Evolutionary conservation across 2,113 vertebrate genomes (phyloP).

Genomic region (Asarcornis scutulata): DNA sequence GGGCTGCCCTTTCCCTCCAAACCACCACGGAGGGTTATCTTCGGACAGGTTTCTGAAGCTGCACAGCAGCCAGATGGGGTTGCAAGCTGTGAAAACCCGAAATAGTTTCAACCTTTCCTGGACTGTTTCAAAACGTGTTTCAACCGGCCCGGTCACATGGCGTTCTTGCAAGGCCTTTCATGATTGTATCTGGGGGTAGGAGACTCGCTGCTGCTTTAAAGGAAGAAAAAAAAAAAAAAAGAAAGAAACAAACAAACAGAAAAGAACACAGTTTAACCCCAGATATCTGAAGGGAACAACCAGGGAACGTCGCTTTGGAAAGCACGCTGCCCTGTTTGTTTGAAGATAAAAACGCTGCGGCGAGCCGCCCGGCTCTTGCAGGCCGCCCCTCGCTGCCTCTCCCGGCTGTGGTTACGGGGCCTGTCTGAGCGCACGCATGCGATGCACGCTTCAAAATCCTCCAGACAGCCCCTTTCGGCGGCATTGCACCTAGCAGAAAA

Average conservation of each 20-base stretch:
- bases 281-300: conserved; percentile 22
- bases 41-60: neutral
- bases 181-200: conserved; percentile 49
- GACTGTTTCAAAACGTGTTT: conserved; percentile 54
- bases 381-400: neutral
- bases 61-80: neutral
- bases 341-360: conserved; percentile 20
- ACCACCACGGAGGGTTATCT: neutral
- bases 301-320: neutral
- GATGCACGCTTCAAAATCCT: neutral
- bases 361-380: neutral
- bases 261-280: conserved; percentile 36
- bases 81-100: conserved; percentile 44
- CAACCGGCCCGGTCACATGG: conserved; percentile 18
- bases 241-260: conserved; percentile 41
- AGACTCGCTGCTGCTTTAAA: conserved; percentile 29
- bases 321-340: neutral
- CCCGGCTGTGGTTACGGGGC: neutral
- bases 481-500: neutral
- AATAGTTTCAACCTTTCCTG: conserved; percentile 58
- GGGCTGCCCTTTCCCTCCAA: neutral
- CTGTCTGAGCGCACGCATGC: neutral
- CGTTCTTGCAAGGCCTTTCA: conserved; percentile 49
- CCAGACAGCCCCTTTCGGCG: neutral
- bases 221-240: conserved; percentile 38